Base-by-base conservation (phyloP, 2,113 vertebrate species). In the Tylochromis polylepis region DNA sequence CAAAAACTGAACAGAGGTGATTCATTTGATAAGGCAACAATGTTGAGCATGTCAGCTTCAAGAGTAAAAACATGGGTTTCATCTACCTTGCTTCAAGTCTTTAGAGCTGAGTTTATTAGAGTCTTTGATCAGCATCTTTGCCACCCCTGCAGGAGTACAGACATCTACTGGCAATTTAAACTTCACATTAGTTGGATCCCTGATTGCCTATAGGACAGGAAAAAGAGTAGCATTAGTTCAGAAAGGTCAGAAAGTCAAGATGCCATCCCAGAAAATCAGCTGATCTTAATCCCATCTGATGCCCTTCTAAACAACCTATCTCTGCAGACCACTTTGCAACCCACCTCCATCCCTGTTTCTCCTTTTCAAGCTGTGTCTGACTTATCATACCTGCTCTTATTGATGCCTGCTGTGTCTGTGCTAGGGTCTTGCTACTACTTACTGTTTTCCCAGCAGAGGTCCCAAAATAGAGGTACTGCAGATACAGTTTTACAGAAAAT, bases 81-180 rank as follows among this genome's bases (percentile, higher is more conserved):
- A 62, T 46, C 93, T 96, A 99, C 98, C 97, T 96, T 97, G 93
- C 93, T 92, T 96, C 78, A 97, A 87, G 41, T 96, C 94, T 94
- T 95, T 97, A 81, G 95, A 91, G 92, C 93, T 96, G 85, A 97
- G 18, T 95, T 97, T 98, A 58, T 96, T 96, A 22, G 95, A 93
- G 79, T 97, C 94, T 92, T 97, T 97, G 84, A 97, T 97, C 89
- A 98, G 93, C 95, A 99, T 97, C 77, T 96, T 97, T 62, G 97
- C 97, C 83, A 98, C 97, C 22, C 97, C 97, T 84, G 96, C 95
- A 2, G 97, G 97, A 87, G 96, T 98, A 53, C 93, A 96, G 85
- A 97, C 90, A 90, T 98, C 94, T 34, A 91, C 38, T 4, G 93
- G 93, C 65, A 93, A 89, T 49, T 94, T 95, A 75, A 96, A 88